phyloP scores from a whole-genome alignment of 2,113 vertebrate genomes.

The Euleptes europaea region DNA sequence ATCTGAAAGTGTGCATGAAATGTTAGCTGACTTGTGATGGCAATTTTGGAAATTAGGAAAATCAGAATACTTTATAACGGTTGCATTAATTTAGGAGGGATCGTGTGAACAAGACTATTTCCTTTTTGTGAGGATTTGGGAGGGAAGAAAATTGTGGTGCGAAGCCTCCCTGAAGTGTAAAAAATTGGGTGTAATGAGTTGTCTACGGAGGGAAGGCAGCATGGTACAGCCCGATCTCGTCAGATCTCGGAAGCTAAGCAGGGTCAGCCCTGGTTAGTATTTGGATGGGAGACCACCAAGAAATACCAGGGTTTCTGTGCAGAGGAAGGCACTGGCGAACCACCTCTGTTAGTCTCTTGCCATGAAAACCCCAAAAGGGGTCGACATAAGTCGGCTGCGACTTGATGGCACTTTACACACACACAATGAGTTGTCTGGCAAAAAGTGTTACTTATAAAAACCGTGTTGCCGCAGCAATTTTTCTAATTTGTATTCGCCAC shows the following conservation, averaged over 20 bases:
- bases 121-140: not conserved
- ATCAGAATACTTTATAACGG: not conserved
- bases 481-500: conserved; percentile 26
- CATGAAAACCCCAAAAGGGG: too few relatives aligned
- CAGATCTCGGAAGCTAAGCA: too few relatives aligned
- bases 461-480: not conserved
- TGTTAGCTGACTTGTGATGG: not conserved
- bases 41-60: not conserved
- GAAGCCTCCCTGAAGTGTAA: not conserved
- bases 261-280: too few relatives aligned
- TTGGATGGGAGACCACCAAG: too few relatives aligned
- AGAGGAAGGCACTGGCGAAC: too few relatives aligned
- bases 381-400: too few relatives aligned
- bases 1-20: not conserved
- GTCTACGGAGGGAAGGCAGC: too few relatives aligned
- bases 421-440: not conserved
- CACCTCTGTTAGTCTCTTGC: too few relatives aligned
- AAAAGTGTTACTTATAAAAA: conserved; percentile 14
- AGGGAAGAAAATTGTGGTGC: not conserved
- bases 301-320: too few relatives aligned
- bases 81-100: not conserved
- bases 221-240: too few relatives aligned
- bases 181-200: too few relatives aligned
- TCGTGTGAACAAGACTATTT: not conserved
- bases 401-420: too few relatives aligned